phyloP scores from a whole-genome alignment of 64 coral and sea anemone species.

The Montipora foliosa region DNA sequence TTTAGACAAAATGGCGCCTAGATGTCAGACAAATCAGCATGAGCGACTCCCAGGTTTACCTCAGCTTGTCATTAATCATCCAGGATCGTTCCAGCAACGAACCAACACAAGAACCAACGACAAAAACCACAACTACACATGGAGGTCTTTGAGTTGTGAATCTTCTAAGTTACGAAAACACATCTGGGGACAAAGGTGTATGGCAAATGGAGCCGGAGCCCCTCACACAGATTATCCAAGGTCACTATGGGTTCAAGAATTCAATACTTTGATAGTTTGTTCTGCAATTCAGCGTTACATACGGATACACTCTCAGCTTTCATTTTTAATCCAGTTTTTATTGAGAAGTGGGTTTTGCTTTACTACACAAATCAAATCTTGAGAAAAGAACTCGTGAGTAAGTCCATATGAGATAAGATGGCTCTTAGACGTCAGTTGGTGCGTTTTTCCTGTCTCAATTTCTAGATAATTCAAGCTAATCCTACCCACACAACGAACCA shows the following conservation, averaged over 20 bases:
- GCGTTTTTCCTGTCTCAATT: slow-evolving; percentile 48
- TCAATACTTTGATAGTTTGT: slow-evolving; percentile 20
- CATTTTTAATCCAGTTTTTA: slow-evolving; percentile 13
- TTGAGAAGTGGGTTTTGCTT: not conserved
- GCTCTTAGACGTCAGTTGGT: slow-evolving; percentile 8
- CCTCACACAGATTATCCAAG: not conserved
- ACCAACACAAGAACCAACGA: not conserved
- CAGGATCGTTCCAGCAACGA: not conserved
- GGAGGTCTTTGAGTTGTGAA: not conserved
- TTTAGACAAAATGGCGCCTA: slow-evolving; percentile 60
- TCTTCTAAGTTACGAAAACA: not conserved
- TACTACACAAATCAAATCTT: not conserved
- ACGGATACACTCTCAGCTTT: slow-evolving; percentile 13
- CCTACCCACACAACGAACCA: slow-evolving; percentile 17
- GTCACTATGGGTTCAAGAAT: slow-evolving; percentile 36
- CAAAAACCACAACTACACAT: not conserved
- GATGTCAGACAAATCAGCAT: slow-evolving; percentile 42
- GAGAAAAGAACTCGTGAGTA: not conserved
- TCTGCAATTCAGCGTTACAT: slow-evolving; percentile 25
- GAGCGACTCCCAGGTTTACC: slow-evolving; percentile 1
- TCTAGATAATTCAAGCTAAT: slow-evolving; percentile 34
- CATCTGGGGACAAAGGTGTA: not conserved
- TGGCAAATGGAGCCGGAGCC: not conserved
- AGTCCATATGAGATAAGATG: slow-evolving; percentile 25
- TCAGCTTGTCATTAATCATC: not conserved